phyloP scores from a whole-genome alignment of 1,140 invertebrate species.

The Penaeus indicus region DNA sequence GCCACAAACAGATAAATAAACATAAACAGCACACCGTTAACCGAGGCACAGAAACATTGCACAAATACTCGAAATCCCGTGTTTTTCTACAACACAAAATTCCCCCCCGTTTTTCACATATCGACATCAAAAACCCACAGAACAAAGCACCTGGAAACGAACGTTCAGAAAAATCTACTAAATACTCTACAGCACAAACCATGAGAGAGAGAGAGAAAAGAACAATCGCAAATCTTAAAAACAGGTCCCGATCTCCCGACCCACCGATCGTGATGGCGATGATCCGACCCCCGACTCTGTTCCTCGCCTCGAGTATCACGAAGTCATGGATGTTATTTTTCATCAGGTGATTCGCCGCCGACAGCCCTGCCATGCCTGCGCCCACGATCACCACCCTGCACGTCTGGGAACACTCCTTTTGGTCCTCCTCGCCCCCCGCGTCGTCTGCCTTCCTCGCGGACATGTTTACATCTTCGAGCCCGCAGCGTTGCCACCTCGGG shows the following conservation, averaged over 20 bases:
- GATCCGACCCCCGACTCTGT: conserved; percentile 85
- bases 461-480: conserved; percentile 44
- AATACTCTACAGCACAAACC: neutral
- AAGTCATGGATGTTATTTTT: conserved; percentile 86
- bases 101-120: no score
- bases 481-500: neutral
- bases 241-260: conserved; percentile 70
- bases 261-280: conserved; percentile 81
- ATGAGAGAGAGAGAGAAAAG: neutral
- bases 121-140: no score
- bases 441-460: conserved; percentile 54
- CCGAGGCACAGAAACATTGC: no score
- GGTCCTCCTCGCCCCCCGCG: conserved; percentile 29
- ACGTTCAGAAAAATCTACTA: no score
- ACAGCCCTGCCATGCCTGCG: conserved; percentile 87
- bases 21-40: no score
- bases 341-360: conserved; percentile 85
- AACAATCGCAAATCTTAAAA: neutral
- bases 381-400: conserved; percentile 84
- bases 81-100: no score
- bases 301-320: conserved; percentile 83
- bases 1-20: no score
- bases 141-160: no score
- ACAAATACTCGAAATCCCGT: no score
- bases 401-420: neutral